These are phyloP conservation scores for Enoplosus armatus DNA, from an alignment of 2,797 vertebrate genomes.

Conservation along the genomic window DNA sequence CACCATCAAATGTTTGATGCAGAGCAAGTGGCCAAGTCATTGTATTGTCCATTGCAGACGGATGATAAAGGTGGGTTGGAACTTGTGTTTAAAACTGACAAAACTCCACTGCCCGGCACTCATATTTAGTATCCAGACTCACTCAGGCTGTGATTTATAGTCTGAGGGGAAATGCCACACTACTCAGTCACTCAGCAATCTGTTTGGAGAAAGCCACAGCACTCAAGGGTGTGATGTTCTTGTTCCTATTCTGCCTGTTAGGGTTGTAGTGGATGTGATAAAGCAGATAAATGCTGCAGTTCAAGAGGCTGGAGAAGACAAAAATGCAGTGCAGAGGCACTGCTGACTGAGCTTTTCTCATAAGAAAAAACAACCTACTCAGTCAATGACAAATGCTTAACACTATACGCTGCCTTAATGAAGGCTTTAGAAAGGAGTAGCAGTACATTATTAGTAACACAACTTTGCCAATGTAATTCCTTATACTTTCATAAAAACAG, in stretches of 20 bases:
- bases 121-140: constrained; percentile 27
- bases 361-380: constrained; percentile 2
- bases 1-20: constrained; percentile 25
- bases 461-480: not conserved
- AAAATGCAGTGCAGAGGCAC: constrained; percentile 16
- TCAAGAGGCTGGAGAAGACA: constrained; percentile 42
- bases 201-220: constrained; percentile 43
- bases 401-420: not conserved
- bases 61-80: not conserved
- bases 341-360: constrained; percentile 16
- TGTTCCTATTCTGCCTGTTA: constrained; percentile 45
- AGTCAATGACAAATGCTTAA: not conserved
- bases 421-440: not conserved
- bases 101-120: constrained; percentile 1
- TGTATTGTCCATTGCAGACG: constrained; percentile 1
- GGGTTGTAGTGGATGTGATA: constrained; percentile 52
- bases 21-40: constrained; percentile 13
- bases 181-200: constrained; percentile 45
- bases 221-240: constrained; percentile 62
- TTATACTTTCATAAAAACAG: not conserved
- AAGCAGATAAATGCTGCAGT: constrained; percentile 41
- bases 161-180: constrained; percentile 31
- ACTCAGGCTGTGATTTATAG: constrained; percentile 40
- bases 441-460: not conserved
- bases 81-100: constrained; percentile 13